Evolutionary conservation across 2,888 invertebrate genomes (phyloP), one percentile per base, ranked within the genome.

Genomic region (Crocallis elinguaria): DNA sequence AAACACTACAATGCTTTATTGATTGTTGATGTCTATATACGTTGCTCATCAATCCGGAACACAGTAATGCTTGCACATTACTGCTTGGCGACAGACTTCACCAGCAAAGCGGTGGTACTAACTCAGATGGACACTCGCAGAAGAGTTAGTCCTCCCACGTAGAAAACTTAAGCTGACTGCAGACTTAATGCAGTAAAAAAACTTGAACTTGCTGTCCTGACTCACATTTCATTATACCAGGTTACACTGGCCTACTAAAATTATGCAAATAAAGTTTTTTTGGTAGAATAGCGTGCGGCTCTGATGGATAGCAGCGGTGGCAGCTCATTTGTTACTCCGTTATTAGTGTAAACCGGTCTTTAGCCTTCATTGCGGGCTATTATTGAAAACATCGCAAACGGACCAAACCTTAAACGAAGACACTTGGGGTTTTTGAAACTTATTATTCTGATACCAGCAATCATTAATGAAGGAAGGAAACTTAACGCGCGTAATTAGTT

Each of bases 251-350:
- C 21, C 39, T 32, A 45, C 41, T 52, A 46, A 42, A 52, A 52
- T 52, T 46, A 52, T 52, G 52, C 46, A 52, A 52, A 52, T 46
- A 42, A 17, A 14, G 19, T 29, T 43, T 52, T 43, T 52, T 49
- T 33, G 32, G 12, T 13, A 13, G 17, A 48, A 49, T 44, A 16
- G 51, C 56, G 59, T 56, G 51, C 48, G 29, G 25, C 32, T 13
- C 7, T 53, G 49, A 61, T 57, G 43, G 59, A 61, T 53, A 30
- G 27, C 14, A 29, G 29, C 48, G 33, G 45, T 45, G 53, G 50
- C 49, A 45, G 44, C 48, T 53, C 46, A 44, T 58, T 58, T 49
- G 46, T 60, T 55, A 55, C 33, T 32, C 48, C 33, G 49, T 52
- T 49, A 45, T 57, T 57, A 60, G 49, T 19, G 45, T 39, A 36